Evolutionary conservation across 2,888 invertebrate genomes (phyloP).

Genomic region (Stratiomys singularior): DNA sequence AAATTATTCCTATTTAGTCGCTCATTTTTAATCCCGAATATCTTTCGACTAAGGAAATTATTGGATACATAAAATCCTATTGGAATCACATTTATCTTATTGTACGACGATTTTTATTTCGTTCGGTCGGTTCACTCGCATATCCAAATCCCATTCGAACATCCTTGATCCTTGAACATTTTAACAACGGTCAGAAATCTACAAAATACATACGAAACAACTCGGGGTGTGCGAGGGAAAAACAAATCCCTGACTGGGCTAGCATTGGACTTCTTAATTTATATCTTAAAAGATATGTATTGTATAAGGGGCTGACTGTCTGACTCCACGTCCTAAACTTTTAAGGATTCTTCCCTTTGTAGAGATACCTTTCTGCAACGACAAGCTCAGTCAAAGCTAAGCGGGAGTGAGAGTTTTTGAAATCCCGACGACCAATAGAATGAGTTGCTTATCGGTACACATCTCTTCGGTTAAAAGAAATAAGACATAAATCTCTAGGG

Average conservation of each 20-base stretch:
- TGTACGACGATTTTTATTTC: constrained; percentile 47
- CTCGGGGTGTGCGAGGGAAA: not conserved
- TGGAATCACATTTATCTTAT: constrained; percentile 49
- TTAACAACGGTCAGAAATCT: constrained; percentile 1
- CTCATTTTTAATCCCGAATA: constrained; percentile 26
- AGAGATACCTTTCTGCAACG: constrained; percentile 14
- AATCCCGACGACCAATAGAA: constrained; percentile 35
- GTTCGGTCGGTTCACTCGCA: constrained; percentile 3
- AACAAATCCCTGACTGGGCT: not conserved
- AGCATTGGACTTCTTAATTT: constrained; percentile 11
- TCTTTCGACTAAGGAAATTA: constrained; percentile 39
- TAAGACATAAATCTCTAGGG: constrained; percentile 47
- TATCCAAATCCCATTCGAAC: constrained; percentile 31
- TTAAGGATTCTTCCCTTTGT: constrained; percentile 7
- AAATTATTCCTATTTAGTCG: constrained; percentile 41
- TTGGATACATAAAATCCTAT: constrained; percentile 47
- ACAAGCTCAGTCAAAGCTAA: constrained; percentile 27
- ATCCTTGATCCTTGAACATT: constrained; percentile 18
- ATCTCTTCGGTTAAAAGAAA: constrained; percentile 43
- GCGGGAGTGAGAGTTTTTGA: constrained; percentile 11
- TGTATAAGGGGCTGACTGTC: not conserved
- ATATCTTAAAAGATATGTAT: constrained; percentile 19
- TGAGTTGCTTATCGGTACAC: constrained; percentile 37
- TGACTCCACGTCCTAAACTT: constrained; percentile 1
- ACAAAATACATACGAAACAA: not conserved